These are phyloP conservation scores for Andrena trimmerana DNA, from an alignment of 2,888 invertebrate genomes.

Conservation along the genomic window DNA sequence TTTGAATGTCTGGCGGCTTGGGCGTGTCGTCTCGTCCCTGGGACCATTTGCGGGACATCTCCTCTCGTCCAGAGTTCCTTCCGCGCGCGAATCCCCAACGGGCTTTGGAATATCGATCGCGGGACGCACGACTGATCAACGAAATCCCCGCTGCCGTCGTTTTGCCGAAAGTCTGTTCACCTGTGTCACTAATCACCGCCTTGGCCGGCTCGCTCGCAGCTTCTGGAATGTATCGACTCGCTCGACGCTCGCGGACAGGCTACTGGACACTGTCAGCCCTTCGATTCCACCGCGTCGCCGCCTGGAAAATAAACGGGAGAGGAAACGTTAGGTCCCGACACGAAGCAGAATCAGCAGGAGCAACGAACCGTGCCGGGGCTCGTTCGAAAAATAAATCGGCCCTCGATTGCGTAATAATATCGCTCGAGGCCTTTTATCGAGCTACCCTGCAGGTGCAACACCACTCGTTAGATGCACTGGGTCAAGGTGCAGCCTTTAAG, in stretches of 20 bases:
- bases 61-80: slow-evolving; percentile 78
- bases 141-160: slow-evolving; percentile 20
- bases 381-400: slow-evolving; percentile 37
- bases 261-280: slow-evolving; percentile 54
- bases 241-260: background rate
- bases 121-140: background rate
- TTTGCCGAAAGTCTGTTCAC: slow-evolving; percentile 9
- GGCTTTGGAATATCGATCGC: slow-evolving; percentile 22
- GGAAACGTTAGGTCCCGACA: background rate
- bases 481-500: slow-evolving; percentile 68
- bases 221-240: slow-evolving; percentile 8
- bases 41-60: slow-evolving; percentile 78
- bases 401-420: slow-evolving; percentile 37
- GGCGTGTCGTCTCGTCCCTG: slow-evolving; percentile 72
- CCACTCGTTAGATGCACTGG: slow-evolving; percentile 59
- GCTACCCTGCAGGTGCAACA: slow-evolving; percentile 22
- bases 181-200: slow-evolving; percentile 6
- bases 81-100: background rate
- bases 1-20: slow-evolving; percentile 79
- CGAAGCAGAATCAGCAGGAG: background rate
- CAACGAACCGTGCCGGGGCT: background rate
- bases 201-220: background rate
- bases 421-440: slow-evolving; percentile 55
- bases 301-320: slow-evolving; percentile 39
- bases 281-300: slow-evolving; percentile 36